Evolutionary conservation across 2,797 vertebrate genomes (phyloP).

Genomic region (Myripristis murdjan): DNA sequence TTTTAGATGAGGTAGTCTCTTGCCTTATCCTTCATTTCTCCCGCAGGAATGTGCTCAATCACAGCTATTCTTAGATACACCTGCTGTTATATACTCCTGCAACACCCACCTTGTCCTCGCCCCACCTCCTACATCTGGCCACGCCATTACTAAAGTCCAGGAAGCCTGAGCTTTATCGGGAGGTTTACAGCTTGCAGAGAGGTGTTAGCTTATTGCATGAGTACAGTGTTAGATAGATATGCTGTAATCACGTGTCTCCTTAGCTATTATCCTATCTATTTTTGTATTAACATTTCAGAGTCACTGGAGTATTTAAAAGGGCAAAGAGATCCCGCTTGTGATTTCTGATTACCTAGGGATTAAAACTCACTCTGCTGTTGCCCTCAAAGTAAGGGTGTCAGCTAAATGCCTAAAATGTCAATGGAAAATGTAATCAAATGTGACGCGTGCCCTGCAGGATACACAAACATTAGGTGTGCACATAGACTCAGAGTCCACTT

Average conservation of each 20-base stretch:
- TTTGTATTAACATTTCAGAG: too few relatives aligned
- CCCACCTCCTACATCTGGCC: constrained; percentile 58
- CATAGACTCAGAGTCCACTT: background rate
- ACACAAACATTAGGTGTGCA: constrained; percentile 18
- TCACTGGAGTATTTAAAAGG: too few relatives aligned
- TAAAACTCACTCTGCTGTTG: too few relatives aligned
- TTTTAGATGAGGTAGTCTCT: too few relatives aligned
- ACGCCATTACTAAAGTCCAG: constrained; percentile 70
- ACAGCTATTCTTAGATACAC: constrained; percentile 79
- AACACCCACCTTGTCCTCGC: constrained; percentile 54
- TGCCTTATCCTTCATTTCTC: constrained; percentile 24
- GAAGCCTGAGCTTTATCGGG: constrained; percentile 48
- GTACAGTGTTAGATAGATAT: background rate
- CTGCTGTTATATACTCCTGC: constrained; percentile 75
- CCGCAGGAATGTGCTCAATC: constrained; percentile 24
- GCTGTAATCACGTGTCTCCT: background rate
- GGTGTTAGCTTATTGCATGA: background rate
- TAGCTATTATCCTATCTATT: too few relatives aligned
- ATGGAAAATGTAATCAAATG: too few relatives aligned
- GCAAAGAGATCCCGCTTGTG: too few relatives aligned
- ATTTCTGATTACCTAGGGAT: too few relatives aligned
- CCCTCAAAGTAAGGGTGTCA: too few relatives aligned
- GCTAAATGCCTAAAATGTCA: too few relatives aligned
- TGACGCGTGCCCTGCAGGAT: background rate
- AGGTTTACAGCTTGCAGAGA: constrained; percentile 42